Base-by-base conservation (phyloP, 1,140 invertebrate genomes). In the Psix sp. region DNA sequence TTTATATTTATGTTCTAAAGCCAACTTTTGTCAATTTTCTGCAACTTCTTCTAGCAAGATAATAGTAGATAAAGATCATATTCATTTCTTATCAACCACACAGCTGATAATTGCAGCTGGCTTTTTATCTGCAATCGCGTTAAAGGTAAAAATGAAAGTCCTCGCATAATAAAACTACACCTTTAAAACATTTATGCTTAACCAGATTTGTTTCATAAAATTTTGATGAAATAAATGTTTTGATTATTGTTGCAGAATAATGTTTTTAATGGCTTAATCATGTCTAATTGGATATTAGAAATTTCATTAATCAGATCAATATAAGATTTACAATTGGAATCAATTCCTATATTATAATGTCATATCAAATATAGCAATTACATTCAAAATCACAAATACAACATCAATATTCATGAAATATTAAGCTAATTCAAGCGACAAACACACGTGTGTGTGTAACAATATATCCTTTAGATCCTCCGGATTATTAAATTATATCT, bases 311-410 rank as follows among this genome's bases (percentile, higher is more conserved):
- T 59, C 42, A 59, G 57, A 49, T 54, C 49, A 51, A 57, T 57
- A 66, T 40, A 48, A 40, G n/a, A 66, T 66, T 66, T 57, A 67
- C 42, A 67, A 57, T 67, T 57, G 63, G 59, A 68, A 59, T 68
- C 16, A 16, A 35, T 36, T 52, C 59, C 35, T 38, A 36, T 26
- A 24, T 57, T 67, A 29, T 21, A 49, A 16, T 10, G 16, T 16
- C 24, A 49, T 26, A 59, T 59, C 62, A 46, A 60, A 54, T 70
- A 62, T 42, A 54, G 35, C 54, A 70, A 45, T 60, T 60, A 62
- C 56, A 60, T 70, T 60, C 52, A 49, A 54, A 70, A 70, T 46
- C 56, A 15, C 56, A 70, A 70, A 60, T 60, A 46, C 46, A 21
- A 9, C 49, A 62, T 60, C 40, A 60, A 70, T 70, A 60, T 70